Base-by-base conservation (phyloP, 2,797 vertebrate genomes). In the Hydrophis major region DNA sequence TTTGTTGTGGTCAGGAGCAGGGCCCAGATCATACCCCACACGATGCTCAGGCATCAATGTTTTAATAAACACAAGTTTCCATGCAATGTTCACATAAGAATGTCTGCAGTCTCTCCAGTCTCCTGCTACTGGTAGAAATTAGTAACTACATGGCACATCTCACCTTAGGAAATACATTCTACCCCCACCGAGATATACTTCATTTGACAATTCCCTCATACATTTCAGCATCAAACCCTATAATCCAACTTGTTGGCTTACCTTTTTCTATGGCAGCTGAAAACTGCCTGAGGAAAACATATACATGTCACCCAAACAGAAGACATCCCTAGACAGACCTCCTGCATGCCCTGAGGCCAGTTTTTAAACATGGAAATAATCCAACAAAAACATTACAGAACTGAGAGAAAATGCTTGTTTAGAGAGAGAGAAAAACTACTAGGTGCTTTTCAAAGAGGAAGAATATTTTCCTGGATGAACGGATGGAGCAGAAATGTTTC, bases 281-380 rank as follows among this genome's bases (percentile, higher is more conserved):
- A 90, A 90, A 59, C 53, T 87, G 78, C 89, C 53, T 16, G 32
- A 87, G 60, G 89, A 69, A 93, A 90, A 87, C 60, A 86, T 90
- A 47, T 60, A 90, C 32, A 87, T 57, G 14, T 57, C 83, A 92
- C 50, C 27, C 10, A 60, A 22, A 37, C 37, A 47, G 37, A 90
- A 87, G 78, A 57, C 27, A 90, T 87, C n/a, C 14, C 57, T 66
- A 37, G 22, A n/a, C 37, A 89, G 27, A 37, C 47, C 59, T 56
- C 10, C 13, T 90, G n/a, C 59, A 66, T 42, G 27, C 78, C 88
- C 92, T 47, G 59, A 56, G 25, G 50, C 59, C 59, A 56, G 8
- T 11, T 90, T 66, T 90, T 37, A 66, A 47, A 25, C 16, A n/a
- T 28, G 42, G 60, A 93, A 69, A 56, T n/a, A 69, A 53, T 42